These are phyloP conservation scores for Myioborus melanocephalus DNA, from an alignment of 2,797 vertebrate species.

Conservation along the genomic window DNA sequence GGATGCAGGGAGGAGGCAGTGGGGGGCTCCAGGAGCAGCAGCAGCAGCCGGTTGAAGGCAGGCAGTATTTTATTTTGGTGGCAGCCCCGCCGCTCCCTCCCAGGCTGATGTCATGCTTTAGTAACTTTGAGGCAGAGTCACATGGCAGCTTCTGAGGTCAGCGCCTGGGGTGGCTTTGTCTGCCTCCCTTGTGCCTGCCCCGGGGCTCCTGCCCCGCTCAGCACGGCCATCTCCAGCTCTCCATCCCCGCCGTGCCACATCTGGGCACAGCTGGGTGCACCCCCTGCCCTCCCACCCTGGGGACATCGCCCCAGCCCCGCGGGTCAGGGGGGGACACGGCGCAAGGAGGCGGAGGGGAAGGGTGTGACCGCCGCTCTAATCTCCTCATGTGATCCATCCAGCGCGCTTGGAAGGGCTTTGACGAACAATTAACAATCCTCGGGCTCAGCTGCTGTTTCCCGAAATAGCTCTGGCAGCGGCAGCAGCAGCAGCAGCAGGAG, in stretches of 20 bases:
- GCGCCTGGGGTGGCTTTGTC: constrained; percentile 45
- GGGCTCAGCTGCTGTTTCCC: constrained; percentile 74
- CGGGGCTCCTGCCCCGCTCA: neutral
- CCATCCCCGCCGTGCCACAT: accelerated
- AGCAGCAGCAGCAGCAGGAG: neutral
- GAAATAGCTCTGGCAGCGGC: constrained; percentile 70
- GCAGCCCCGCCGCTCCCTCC: constrained; percentile 25
- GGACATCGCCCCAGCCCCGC: neutral
- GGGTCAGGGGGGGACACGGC: neutral
- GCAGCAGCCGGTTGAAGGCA: constrained; percentile 72
- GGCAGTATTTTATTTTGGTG: constrained; percentile 69
- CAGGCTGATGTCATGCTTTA: constrained; percentile 80
- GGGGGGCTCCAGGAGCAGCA: neutral
- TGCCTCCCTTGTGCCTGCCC: constrained; percentile 22
- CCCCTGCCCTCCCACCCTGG: too few relatives aligned
- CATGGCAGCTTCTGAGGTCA: constrained; percentile 73
- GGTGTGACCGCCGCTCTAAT: constrained; percentile 1
- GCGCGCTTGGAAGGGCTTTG: constrained; percentile 65
- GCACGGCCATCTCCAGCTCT: accelerated
- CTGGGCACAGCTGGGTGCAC: accelerated
- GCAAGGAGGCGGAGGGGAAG: neutral
- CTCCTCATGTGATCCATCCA: constrained; percentile 55
- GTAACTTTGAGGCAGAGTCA: constrained; percentile 74
- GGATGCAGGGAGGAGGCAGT: neutral
- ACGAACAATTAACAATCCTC: constrained; percentile 76